Evolutionary conservation across 2,888 invertebrate species (phyloP).

Genomic region (Drosophila macrospina): DNA sequence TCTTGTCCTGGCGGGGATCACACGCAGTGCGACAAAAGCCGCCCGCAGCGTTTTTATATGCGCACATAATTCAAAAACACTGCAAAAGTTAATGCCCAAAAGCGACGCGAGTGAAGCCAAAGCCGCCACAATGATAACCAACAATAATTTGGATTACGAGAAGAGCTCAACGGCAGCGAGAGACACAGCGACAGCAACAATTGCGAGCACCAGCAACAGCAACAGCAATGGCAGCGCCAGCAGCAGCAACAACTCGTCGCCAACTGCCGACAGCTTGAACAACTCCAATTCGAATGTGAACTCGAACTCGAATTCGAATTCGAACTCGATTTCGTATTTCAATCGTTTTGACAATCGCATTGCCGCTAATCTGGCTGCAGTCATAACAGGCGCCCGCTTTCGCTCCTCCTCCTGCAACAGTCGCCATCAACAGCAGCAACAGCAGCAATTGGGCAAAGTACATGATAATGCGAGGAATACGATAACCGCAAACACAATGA

Average conservation of each 20-base stretch:
- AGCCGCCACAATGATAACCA: conserved; percentile 82
- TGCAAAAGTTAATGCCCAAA: conserved; percentile 79
- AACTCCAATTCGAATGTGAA: conserved; percentile 64
- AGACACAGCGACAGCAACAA: conserved; percentile 42
- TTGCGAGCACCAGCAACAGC: conserved; percentile 43
- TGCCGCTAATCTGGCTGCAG: conserved; percentile 81
- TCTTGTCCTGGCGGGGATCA: conserved; percentile 52
- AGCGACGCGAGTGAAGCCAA: conserved; percentile 41
- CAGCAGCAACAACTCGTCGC: conserved; percentile 71
- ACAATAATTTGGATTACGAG: conserved; percentile 84
- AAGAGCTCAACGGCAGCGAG: conserved; percentile 69
- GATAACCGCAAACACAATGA: conserved; percentile 26
- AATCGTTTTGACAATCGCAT: conserved; percentile 83
- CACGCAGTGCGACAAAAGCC: conserved; percentile 75
- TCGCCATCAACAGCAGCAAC: conserved; percentile 49
- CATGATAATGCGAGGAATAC: conserved; percentile 34
- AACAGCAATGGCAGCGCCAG: conserved; percentile 55
- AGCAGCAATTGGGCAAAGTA: conserved; percentile 14
- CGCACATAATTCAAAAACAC: conserved; percentile 78
- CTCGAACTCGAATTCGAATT: conserved; percentile 40
- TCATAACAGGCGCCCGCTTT: conserved; percentile 77
- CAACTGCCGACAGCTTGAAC: conserved; percentile 68
- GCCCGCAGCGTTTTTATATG: conserved; percentile 80
- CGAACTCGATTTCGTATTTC: conserved; percentile 77
- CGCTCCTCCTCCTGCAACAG: conserved; percentile 78